A percentile compares a stretch with the other conserved stretches of the same genome.
Conservation (phyloP, 1,140 invertebrate species). For the Apis cerana region DNA sequence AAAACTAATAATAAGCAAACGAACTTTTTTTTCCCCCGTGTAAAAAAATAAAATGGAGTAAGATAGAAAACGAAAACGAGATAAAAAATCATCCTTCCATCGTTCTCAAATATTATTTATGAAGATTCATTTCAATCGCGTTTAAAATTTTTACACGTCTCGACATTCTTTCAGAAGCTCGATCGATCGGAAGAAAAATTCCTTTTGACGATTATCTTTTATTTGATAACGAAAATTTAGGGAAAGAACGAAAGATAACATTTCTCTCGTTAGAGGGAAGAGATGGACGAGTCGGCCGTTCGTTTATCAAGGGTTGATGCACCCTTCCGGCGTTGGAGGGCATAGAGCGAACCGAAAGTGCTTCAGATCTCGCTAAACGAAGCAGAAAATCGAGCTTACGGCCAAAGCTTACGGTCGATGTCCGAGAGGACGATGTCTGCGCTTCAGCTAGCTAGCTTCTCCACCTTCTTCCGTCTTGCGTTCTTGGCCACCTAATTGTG, state of each 20-base stretch:
- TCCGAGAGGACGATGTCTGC: slow-evolving; percentile 25
- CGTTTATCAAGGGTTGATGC: slow-evolving; percentile 28
- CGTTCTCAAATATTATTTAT: too few relatives aligned
- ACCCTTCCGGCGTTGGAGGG: slow-evolving; percentile 13
- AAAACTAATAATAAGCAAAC: too few relatives aligned
- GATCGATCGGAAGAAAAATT: too few relatives aligned
- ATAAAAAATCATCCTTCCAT: too few relatives aligned
- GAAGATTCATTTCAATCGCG: too few relatives aligned
- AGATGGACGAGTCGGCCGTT: not conserved
- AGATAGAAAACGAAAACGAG: too few relatives aligned
- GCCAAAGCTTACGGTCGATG: slow-evolving; percentile 12
- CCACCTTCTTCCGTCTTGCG: slow-evolving; percentile 10
- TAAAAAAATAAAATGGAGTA: too few relatives aligned
- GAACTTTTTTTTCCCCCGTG: too few relatives aligned
- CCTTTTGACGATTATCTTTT: not conserved
- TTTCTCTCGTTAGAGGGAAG: not conserved
- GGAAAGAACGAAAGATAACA: not conserved
- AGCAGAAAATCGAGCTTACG: slow-evolving; percentile 61
- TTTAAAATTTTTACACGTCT: too few relatives aligned
- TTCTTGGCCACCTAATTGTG: slow-evolving; percentile 4
- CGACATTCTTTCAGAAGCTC: too few relatives aligned
- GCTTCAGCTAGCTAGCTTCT: not conserved
- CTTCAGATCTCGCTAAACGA: slow-evolving; percentile 58
- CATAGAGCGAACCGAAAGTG: slow-evolving; percentile 49
- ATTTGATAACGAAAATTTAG: not conserved